A percentile compares a stretch with the other conserved stretches of the same genome.
Evolutionary conservation across 2,113 vertebrate species (phyloP).

Genomic region (Chaenocephalus aceratus): DNA sequence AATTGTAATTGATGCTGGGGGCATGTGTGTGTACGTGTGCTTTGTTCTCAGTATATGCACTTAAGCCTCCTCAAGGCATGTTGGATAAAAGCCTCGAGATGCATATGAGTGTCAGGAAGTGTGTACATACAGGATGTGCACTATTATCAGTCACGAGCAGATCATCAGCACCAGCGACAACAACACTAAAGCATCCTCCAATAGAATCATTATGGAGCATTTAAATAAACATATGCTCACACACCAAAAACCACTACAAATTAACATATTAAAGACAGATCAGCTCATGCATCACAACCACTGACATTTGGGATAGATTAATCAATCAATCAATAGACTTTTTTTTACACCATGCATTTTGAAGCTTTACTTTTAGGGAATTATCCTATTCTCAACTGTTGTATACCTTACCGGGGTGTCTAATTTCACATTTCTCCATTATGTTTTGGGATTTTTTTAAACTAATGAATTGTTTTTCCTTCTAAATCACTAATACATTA

Average conservation of each 20-base stretch:
- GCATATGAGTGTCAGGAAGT: conserved; percentile 70
- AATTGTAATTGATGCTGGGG: conserved; percentile 30
- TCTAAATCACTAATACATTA: background rate
- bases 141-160: conserved; percentile 57
- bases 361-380: background rate
- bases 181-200: conserved; percentile 10
- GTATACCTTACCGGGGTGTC: too few relatives aligned
- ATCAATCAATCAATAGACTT: background rate
- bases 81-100: conserved; percentile 72
- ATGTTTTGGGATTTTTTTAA: too few relatives aligned
- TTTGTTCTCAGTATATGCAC: conserved; percentile 45
- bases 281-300: background rate
- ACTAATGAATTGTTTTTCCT: too few relatives aligned
- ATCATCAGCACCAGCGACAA: conserved; percentile 41
- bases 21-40: background rate
- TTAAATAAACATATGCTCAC: background rate
- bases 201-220: background rate
- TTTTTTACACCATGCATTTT: background rate
- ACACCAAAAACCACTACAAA: background rate
- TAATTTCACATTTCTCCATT: too few relatives aligned
- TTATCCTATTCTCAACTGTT: too few relatives aligned
- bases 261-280: conserved; percentile 1
- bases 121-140: conserved; percentile 59
- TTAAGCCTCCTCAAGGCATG: conserved; percentile 69
- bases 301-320: background rate